A percentile compares a stretch with the other conserved stretches of the same genome.
These are phyloP conservation scores for Mellivora capensis DNA, from an alignment of 2,113 vertebrate genomes.

Conservation along the genomic window DNA sequence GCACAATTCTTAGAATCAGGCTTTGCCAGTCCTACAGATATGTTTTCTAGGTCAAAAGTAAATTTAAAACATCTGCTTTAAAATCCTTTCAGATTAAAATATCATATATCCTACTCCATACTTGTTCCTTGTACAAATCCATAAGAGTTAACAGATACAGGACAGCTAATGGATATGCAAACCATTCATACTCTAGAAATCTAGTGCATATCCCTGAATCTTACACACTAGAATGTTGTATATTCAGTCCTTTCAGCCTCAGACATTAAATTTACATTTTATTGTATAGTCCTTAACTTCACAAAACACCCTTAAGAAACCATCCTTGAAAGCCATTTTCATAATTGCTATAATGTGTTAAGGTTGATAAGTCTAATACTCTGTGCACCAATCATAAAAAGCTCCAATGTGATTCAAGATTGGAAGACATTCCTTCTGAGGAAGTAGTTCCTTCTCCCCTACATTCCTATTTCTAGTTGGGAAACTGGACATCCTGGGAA, in stretches of 20 bases:
- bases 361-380: not conserved
- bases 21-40: not conserved
- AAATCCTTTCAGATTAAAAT: not conserved
- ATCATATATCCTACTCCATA: not conserved
- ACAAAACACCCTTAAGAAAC: not conserved
- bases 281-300: not conserved
- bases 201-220: not conserved
- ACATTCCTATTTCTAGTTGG: not conserved
- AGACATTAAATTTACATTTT: not conserved
- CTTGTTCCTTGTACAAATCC: not conserved
- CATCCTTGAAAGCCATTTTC: not conserved
- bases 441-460: not conserved
- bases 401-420: not conserved
- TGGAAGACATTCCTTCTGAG: not conserved
- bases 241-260: not conserved
- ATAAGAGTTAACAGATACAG: not conserved
- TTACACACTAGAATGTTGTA: not conserved
- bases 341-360: not conserved
- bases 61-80: not conserved
- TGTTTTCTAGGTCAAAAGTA: not conserved
- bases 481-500: not conserved
- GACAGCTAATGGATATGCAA: not conserved
- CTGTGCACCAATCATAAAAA: not conserved
- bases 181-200: not conserved
- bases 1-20: not conserved